Evolutionary conservation across 2,113 vertebrate genomes (phyloP), one percentile per base, ranked within the genome.

Genomic region (Sinocyclocheilus rhinocerous): DNA sequence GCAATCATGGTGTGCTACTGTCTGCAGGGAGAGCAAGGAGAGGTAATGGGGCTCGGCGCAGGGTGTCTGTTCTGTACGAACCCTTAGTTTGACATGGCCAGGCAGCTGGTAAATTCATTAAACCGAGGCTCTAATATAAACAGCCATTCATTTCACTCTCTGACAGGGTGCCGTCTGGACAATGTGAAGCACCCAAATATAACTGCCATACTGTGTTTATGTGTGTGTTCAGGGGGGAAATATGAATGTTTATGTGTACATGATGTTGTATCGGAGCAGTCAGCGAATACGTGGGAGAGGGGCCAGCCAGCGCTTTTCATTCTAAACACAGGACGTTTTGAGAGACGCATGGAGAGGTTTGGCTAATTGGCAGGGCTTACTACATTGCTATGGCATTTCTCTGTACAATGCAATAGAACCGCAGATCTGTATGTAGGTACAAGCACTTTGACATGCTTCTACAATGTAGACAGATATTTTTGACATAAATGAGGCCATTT

Each of bases 111-210:
- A 97, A 98, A 99, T 99, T 98, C 97, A 99, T 99, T 99, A 99
- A 98, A 97, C 94, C 95, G 95, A 95, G 96, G 95, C 95, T 96
- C 97, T 98, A 99, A 98, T 99, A 98, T 98, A 99, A 98, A 99
- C 97, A 99, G 96, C 95, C 97, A 98, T 99, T 99, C 96, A 96
- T 99, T 99, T 97, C 95, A 94, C 94, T 92, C 94, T 92, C 95
- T 97, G 97, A 97, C 97, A 97, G 91, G 90, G 94, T 94, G 96
- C 94, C 90, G 95, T 97, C 97, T 99, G 98, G 97, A 96, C 96
- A 98, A 97, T 98, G 96, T 99, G 97, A 95, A 93, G 93, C 90
- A 89, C 88, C 88, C 90, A 92, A 90, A 95, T 94, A 92, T 93
- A 93, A 89, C 91, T 91, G 93, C 92, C 91, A 67, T 78, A 45